Evolutionary conservation across 2,888 invertebrate genomes (phyloP).

Genomic region (Priocnemis perturbator): DNA sequence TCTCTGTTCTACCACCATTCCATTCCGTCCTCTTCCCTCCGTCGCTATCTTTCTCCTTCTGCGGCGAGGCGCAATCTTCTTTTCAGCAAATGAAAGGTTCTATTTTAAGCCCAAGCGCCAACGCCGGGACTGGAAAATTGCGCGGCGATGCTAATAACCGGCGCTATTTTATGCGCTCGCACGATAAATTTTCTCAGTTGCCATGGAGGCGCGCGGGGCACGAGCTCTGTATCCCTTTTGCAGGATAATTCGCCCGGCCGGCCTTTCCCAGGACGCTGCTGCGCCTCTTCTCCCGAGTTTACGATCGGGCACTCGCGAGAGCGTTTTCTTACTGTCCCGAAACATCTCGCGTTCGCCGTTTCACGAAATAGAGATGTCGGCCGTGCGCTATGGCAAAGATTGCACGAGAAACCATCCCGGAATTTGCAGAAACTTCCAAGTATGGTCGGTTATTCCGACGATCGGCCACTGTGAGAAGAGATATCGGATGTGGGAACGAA

Average conservation of each 20-base stretch:
- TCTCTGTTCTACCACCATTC: constrained; percentile 7
- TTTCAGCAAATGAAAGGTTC: constrained; percentile 57
- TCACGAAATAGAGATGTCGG: background rate
- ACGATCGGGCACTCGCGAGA: no score
- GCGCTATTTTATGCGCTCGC: constrained; percentile 53
- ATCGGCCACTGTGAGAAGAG: no score
- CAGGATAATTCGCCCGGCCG: constrained; percentile 18
- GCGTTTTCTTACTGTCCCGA: no score
- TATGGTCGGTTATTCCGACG: no score
- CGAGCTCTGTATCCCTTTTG: constrained; percentile 9
- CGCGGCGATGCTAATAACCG: constrained; percentile 51
- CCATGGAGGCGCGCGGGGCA: no score
- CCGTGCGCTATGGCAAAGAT: background rate
- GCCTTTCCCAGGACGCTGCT: constrained; percentile 14
- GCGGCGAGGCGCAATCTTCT: constrained; percentile 47
- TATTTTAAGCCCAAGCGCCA: constrained; percentile 54
- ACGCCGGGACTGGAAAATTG: constrained; percentile 58
- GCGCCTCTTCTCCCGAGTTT: background rate
- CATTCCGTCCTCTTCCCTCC: no score
- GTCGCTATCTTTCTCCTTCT: no score
- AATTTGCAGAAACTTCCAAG: no score
- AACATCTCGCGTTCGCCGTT: constrained; percentile 7
- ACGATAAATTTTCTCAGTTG: constrained; percentile 45
- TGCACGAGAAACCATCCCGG: no score
- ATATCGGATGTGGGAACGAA: background rate